Percentiles rank a stretch among this genome's conserved stretches.
phyloP scores from a whole-genome alignment of 2,888 invertebrate genomes.

The Polyommatus icarus region DNA sequence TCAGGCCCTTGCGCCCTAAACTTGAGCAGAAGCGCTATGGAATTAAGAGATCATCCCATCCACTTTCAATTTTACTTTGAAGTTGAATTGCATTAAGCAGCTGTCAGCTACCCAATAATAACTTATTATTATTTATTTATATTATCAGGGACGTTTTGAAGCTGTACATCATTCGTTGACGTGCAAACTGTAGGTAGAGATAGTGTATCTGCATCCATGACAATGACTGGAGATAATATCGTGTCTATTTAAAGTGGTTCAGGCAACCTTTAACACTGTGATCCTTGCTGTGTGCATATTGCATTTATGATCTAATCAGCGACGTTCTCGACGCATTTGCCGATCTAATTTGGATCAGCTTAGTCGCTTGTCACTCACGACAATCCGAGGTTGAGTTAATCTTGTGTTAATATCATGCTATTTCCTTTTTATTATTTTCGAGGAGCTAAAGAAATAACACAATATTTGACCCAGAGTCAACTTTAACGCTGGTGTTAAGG shows the following conservation, averaged over 20 bases:
- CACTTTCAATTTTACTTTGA: neutral
- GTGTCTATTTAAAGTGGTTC: slow-evolving; percentile 21
- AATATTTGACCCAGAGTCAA: neutral
- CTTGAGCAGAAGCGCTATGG: neutral
- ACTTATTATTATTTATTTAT: neutral
- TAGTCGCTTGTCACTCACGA: neutral
- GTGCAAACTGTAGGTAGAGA: neutral
- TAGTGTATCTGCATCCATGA: slow-evolving; percentile 8
- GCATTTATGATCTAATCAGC: slow-evolving; percentile 4
- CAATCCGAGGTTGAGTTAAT: neutral
- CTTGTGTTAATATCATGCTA: neutral
- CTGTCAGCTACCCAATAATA: neutral
- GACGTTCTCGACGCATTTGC: neutral
- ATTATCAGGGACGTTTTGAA: slow-evolving; percentile 11
- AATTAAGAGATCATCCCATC: neutral
- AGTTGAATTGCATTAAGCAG: neutral
- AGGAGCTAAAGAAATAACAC: neutral
- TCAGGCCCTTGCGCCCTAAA: neutral
- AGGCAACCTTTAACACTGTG: slow-evolving; percentile 24
- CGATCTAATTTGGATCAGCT: neutral
- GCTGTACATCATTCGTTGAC: slow-evolving; percentile 8
- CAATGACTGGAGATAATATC: slow-evolving; percentile 22
- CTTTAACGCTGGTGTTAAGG: neutral
- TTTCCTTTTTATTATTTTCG: neutral
- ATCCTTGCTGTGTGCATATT: neutral